Conservation (phyloP, 2,113 vertebrate genomes). For the Cyanoramphus novaezelandiae region DNA sequence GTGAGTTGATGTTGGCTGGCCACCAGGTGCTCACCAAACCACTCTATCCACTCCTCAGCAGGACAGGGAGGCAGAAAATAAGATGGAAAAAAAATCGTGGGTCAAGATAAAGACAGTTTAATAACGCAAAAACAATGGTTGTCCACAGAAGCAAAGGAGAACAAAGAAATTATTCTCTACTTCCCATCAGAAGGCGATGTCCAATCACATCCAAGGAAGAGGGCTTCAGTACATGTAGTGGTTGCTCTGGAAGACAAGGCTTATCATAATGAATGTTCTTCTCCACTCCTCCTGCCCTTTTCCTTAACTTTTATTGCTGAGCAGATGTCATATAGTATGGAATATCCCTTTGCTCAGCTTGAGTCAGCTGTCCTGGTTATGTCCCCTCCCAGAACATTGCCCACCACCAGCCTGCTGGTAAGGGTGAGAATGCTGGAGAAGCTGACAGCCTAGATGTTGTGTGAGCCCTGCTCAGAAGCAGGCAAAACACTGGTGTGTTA, state of each 20-base stretch:
- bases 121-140: background rate
- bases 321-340: background rate
- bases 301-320: background rate
- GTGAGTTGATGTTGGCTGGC: background rate
- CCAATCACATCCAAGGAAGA: background rate
- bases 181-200: background rate
- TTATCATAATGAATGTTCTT: background rate
- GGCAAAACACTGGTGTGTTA: background rate
- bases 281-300: background rate
- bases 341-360: background rate
- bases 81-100: background rate
- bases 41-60: background rate
- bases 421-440: background rate
- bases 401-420: fast-evolving
- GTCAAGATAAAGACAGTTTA: background rate
- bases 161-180: background rate
- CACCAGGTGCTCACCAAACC: background rate
- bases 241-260: background rate
- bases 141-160: background rate
- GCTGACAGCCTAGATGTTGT: background rate
- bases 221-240: background rate
- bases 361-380: background rate
- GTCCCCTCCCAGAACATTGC: background rate
- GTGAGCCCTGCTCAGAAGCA: no score
- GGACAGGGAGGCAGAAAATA: background rate